Base-by-base conservation (phyloP, 2,113 vertebrate species). In the Seriola rivoliana region DNA sequence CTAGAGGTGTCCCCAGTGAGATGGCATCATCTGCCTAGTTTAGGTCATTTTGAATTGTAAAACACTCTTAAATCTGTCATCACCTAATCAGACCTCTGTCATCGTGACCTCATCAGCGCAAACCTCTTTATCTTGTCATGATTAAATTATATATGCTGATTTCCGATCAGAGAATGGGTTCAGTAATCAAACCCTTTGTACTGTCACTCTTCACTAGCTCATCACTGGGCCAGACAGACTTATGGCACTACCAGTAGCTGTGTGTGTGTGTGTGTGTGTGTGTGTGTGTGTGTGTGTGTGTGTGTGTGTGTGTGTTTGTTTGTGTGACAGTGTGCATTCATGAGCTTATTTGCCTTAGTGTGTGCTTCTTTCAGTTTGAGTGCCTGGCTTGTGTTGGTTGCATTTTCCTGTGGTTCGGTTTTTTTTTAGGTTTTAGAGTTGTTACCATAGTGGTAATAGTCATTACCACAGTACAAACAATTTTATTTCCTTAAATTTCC, bases 111-210 rank as follows among this genome's bases (percentile, higher is more conserved):
- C 65, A 68, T 60, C 60, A 50, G 29, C 71, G 32, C 66, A 79
- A 32, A 59, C 66, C 34, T 13, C 40, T 71, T 89, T 21, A 84
- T 84, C 66, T 69, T 66, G 54, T 73, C 73, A 19, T 87, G 81
- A 88, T 89, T 83, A 72, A 75, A 85, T 91, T 78, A 86, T 71
- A 75, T 40, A 85, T 85, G 63, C 71, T 90, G 71, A 86, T 82
- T 89, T 89, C 54, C 81, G 52, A 34, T 46, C 40, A 57, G 42
- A 73, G 10, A 59, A 66, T 6, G 11, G 59, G 17, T 81, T 82
- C 57, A 68, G 52, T 71, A 81, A 81, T 88, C 84, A 84, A 34
- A 17, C 29, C 17, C 46, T 71, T 79, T 81, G 80, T 69, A 21
- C 55, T 63, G 29, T 78, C 77, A 81, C 44, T 78, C 62, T 60